phyloP scores from a whole-genome alignment of 2,113 vertebrate species.

The Rhabdomys dilectus region DNA sequence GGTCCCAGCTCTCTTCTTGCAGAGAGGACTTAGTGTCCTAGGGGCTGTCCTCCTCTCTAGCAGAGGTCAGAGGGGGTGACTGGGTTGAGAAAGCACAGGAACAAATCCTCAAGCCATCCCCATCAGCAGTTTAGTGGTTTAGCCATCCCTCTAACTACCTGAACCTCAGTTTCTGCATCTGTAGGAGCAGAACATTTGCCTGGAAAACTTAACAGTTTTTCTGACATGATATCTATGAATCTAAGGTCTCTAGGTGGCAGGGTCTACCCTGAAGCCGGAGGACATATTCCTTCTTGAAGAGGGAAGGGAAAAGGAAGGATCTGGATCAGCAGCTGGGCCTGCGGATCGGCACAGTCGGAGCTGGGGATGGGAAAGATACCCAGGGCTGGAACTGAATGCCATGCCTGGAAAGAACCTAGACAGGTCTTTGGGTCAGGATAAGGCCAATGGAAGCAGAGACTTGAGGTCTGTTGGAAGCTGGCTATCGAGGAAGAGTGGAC shows the following conservation, averaged over 20 bases:
- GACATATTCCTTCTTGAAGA: background rate
- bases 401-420: background rate
- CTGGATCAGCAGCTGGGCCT: background rate
- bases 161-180: background rate
- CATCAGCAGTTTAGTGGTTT: background rate
- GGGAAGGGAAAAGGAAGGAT: background rate
- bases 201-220: background rate
- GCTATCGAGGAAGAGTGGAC: background rate
- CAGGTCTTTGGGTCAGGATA: background rate
- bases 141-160: background rate
- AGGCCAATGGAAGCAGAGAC: background rate
- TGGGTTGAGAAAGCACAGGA: background rate
- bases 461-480: background rate
- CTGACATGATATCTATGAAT: background rate
- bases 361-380: too few species aligned
- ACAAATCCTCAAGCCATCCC: constrained; percentile 72
- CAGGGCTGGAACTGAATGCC: background rate
- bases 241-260: background rate
- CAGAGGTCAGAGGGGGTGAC: background rate
- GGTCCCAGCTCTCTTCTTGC: background rate
- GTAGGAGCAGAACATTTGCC: background rate
- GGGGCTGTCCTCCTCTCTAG: background rate
- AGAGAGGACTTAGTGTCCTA: background rate
- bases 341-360: accelerated
- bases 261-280: background rate